These are phyloP conservation scores for Orgyia antiqua DNA, from an alignment of 2,888 invertebrate genomes.

Conservation along the genomic window DNA sequence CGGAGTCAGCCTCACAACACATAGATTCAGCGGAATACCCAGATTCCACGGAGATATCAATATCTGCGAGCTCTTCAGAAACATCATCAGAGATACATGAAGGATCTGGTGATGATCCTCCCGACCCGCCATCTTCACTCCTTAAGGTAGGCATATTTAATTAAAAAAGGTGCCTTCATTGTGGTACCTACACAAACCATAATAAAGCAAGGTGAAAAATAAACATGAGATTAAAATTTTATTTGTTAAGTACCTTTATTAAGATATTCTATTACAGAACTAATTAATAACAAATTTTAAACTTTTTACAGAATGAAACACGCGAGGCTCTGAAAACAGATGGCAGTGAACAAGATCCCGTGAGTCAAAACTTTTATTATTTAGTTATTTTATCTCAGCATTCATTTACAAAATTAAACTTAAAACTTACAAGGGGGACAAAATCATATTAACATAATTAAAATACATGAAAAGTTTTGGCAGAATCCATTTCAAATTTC, in stretches of 20 bases:
- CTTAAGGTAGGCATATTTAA: slow-evolving; percentile 35
- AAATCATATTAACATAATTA: too few species aligned
- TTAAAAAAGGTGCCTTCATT: too few species aligned
- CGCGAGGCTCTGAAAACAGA: slow-evolving; percentile 85
- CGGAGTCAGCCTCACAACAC: slow-evolving; percentile 33
- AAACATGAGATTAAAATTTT: too few species aligned
- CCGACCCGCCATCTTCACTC: slow-evolving; percentile 37
- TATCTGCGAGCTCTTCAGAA: slow-evolving; percentile 37
- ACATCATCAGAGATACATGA: slow-evolving; percentile 49
- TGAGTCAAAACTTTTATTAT: slow-evolving; percentile 58
- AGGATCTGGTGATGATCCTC: slow-evolving; percentile 68
- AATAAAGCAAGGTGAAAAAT: too few species aligned
- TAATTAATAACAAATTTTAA: too few species aligned
- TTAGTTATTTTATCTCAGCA: too few species aligned
- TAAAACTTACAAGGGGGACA: not conserved
- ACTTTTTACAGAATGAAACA: slow-evolving; percentile 78
- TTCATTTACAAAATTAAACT: too few species aligned
- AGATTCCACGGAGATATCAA: slow-evolving; percentile 56
- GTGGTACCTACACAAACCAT: too few species aligned
- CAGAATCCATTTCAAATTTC: too few species aligned
- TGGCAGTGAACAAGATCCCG: slow-evolving; percentile 87
- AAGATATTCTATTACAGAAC: too few species aligned
- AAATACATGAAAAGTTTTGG: too few species aligned
- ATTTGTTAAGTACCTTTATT: too few species aligned
- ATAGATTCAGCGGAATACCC: slow-evolving; percentile 45